A percentile compares a stretch with the other conserved stretches of the same genome.
phyloP scores from a whole-genome alignment of 2,888 invertebrate genomes.

The Callosobruchus maculatus region DNA sequence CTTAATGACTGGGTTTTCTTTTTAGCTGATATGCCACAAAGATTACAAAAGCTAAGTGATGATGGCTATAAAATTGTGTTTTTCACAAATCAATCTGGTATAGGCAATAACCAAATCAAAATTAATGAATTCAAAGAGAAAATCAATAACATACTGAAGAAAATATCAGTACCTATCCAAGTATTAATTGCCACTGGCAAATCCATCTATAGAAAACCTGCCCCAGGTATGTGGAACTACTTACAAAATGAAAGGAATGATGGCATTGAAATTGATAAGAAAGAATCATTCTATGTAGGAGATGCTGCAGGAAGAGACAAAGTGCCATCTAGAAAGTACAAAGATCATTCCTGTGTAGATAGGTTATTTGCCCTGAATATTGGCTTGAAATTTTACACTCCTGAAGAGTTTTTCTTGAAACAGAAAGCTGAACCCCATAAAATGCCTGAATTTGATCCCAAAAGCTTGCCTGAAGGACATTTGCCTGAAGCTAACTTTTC shows the following conservation, averaged over 20 bases:
- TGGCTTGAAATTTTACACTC: slow-evolving; percentile 79
- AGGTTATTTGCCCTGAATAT: slow-evolving; percentile 82
- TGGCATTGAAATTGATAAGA: slow-evolving; percentile 58
- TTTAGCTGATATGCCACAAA: slow-evolving; percentile 62
- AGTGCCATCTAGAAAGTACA: slow-evolving; percentile 70
- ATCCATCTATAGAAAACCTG: slow-evolving; percentile 79
- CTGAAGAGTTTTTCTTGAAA: slow-evolving; percentile 87
- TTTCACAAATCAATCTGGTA: slow-evolving; percentile 86
- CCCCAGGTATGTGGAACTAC: slow-evolving; percentile 85
- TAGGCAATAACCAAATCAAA: slow-evolving; percentile 65
- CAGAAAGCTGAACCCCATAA: slow-evolving; percentile 54
- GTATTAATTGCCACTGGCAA: slow-evolving; percentile 70
- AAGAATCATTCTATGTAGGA: slow-evolving; percentile 65
- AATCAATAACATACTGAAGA: slow-evolving; percentile 67
- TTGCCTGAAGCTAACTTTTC: slow-evolving; percentile 38
- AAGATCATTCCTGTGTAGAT: slow-evolving; percentile 88
- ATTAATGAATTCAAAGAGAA: slow-evolving; percentile 78
- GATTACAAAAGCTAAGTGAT: slow-evolving; percentile 61
- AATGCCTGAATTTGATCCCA: slow-evolving; percentile 68
- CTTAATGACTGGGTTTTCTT: slow-evolving; percentile 82
- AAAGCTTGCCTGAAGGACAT: slow-evolving; percentile 44
- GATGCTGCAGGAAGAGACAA: slow-evolving; percentile 91
- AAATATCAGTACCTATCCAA: slow-evolving; percentile 77
- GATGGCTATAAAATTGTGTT: slow-evolving; percentile 83
- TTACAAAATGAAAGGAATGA: slow-evolving; percentile 65